A percentile compares a stretch with the other conserved stretches of the same genome.
Conservation (phyloP, 2,797 vertebrate species). For the Paramormyrops hopkinsi region DNA sequence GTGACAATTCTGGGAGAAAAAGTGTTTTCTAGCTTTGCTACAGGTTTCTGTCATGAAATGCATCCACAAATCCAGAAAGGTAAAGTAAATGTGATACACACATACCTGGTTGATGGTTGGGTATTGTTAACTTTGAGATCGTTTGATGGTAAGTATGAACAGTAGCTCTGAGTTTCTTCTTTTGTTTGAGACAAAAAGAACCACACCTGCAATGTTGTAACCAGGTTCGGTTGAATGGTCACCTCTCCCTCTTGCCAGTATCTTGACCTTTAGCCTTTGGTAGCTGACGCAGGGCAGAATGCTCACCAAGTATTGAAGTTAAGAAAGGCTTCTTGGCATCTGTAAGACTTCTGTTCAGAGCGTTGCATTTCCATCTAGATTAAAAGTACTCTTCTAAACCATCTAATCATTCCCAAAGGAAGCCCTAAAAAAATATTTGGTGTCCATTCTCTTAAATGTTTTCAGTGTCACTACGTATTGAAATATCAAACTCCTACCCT, state of each 20-base stretch:
- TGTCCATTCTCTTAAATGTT: background rate
- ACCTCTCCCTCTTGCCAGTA: background rate
- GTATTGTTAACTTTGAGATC: background rate
- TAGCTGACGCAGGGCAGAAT: background rate
- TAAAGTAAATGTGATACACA: background rate
- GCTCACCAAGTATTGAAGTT: background rate
- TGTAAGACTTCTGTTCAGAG: background rate
- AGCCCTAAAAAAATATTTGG: conserved; percentile 24
- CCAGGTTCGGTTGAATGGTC: background rate
- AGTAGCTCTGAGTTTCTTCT: background rate
- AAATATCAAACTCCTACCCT: conserved; percentile 6
- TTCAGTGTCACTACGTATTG: background rate
- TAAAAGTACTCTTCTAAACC: background rate
- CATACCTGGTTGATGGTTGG: background rate
- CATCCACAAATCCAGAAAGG: background rate
- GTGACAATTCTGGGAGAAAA: background rate
- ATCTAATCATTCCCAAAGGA: background rate
- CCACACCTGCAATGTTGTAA: background rate
- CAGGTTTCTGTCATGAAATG: background rate
- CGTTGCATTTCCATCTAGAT: background rate
- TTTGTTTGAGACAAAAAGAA: background rate
- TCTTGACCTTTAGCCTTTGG: background rate
- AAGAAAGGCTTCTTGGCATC: background rate
- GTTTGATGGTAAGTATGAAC: background rate
- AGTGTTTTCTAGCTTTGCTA: background rate